These are phyloP conservation scores for Geophilus truncorum DNA, from an alignment of 2,888 invertebrate species.

Conservation along the genomic window DNA sequence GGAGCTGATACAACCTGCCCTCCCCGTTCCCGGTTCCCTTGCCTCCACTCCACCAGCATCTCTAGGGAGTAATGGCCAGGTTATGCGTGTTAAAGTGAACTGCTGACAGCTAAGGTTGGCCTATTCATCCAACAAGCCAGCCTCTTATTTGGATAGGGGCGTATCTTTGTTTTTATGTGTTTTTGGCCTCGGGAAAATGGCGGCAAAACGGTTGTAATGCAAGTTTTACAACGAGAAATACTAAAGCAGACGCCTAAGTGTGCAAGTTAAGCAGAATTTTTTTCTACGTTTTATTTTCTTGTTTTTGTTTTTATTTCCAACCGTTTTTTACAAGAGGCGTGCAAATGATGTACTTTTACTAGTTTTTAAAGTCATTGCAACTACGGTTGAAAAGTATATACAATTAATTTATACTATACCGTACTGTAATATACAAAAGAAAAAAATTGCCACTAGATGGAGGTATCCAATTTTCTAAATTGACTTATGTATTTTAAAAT, in stretches of 20 bases:
- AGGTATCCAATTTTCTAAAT: no score
- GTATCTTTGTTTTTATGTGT: constrained; percentile 25
- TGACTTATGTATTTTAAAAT: neutral
- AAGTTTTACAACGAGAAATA: neutral
- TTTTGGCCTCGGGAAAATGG: constrained; percentile 21
- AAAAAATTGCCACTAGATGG: no score
- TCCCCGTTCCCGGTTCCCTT: neutral
- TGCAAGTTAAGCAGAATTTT: neutral
- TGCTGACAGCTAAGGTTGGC: constrained; percentile 27
- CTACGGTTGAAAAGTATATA: no score
- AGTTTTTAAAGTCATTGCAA: no score
- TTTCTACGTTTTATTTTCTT: neutral
- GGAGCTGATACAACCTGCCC: constrained; percentile 21
- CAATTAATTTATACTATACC: no score
- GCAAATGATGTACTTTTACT: no score
- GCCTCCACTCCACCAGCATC: constrained; percentile 25
- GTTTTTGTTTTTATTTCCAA: neutral
- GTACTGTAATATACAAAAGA: no score
- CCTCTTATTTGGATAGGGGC: constrained; percentile 27
- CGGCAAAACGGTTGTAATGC: constrained; percentile 11
- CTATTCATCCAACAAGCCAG: constrained; percentile 27
- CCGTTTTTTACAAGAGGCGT: no score
- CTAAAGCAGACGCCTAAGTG: neutral
- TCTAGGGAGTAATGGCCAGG: constrained; percentile 25
- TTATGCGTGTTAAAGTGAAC: constrained; percentile 27